Evolutionary conservation across 2,113 vertebrate genomes (phyloP), one percentile per base, ranked within the genome.

Genomic region (Lanius ludovicianus): DNA sequence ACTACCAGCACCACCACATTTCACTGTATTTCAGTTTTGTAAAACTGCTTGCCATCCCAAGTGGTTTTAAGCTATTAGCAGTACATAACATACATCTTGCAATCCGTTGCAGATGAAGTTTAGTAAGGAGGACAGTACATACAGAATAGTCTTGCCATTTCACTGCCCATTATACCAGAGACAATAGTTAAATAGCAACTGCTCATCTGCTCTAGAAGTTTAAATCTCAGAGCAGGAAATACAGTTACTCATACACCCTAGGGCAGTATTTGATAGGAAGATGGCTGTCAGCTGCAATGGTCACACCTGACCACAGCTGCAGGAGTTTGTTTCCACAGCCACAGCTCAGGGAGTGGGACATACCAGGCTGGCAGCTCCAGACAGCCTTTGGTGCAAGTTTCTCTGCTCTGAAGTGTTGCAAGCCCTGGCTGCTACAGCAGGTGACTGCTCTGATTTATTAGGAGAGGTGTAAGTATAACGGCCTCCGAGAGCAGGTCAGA

Each of bases 191-290:
- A 65, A 30, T 2, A 65, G 25, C 11, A 31, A 9, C 33, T 33
- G 18, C 33, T 69, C 31, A 62, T 11, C 31, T 42, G 14, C 70
- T 81, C 33, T 37, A 42, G 10, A 65, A 87, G 55, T 33, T 59
- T 27, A 49, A 65, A 39, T 63, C 7, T 37, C 9, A 9, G 28
- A 67, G 42, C 47, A 70, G 57, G 59, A 74, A 77, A 65, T 11
- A 28, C 3, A 55, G 21, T 13, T 35, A 39, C n/a, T 11, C 35
- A 47, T 0, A 1, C 35, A 62, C 16, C 18, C 4, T 37, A 46
- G 24, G 18, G 35, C 1, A 42, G 9, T 7, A 11, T 22, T 42
- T 59, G 25, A 50, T 5, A 75, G 49, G 75, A 35, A 44, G 70
- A 10, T 3, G 15, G 46, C 39, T 35, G 19, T 42, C 56, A 37